Evolutionary conservation across 2,888 invertebrate species (phyloP).

Genomic region (Ctenicera cuprea): DNA sequence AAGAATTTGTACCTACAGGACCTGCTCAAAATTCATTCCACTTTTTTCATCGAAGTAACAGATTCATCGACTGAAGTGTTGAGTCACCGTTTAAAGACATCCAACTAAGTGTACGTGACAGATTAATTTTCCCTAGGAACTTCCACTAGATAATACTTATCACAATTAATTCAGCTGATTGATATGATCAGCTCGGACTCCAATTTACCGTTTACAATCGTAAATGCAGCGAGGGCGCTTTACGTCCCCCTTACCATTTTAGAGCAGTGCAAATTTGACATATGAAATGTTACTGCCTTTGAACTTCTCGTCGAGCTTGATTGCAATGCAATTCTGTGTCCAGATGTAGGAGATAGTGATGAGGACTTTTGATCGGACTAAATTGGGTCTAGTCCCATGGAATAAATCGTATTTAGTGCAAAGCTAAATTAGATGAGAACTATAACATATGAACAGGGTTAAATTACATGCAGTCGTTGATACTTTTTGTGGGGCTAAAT

Average conservation of each 20-base stretch:
- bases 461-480: no score
- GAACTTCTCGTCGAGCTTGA: neutral
- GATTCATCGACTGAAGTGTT: no score
- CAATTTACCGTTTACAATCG: slow-evolving; percentile 10
- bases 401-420: no score
- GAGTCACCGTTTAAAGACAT: neutral
- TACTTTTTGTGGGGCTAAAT: no score
- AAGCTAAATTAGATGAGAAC: no score
- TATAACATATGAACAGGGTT: no score
- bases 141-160: slow-evolving; percentile 21
- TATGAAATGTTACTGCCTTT: neutral
- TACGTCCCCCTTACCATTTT: neutral
- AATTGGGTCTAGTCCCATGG: no score
- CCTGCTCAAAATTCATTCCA: neutral
- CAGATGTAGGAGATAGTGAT: no score
- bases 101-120: slow-evolving; percentile 14
- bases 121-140: slow-evolving; percentile 18
- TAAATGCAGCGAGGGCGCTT: neutral
- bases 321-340: neutral
- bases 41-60: neutral
- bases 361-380: no score
- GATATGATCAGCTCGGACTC: slow-evolving; percentile 15
- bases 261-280: slow-evolving; percentile 5
- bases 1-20: no score
- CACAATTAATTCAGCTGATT: slow-evolving; percentile 23